Evolutionary conservation across 1,140 invertebrate species (phyloP).

Genomic region (Chionoecetes opilio): DNA sequence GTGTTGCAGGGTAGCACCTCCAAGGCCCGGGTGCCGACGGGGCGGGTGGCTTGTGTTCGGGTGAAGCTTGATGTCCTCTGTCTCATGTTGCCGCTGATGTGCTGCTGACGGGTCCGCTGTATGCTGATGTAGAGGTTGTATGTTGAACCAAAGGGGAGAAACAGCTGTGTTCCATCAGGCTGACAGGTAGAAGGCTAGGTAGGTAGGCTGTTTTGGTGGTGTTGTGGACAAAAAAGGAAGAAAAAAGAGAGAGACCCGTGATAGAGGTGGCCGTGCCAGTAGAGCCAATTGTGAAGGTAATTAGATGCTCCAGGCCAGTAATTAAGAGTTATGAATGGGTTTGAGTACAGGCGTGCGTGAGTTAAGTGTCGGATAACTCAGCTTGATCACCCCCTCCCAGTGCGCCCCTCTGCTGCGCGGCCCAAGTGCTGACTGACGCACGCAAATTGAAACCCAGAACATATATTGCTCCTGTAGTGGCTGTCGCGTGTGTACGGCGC

Average conservation of each 20-base stretch:
- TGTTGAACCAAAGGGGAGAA: background rate
- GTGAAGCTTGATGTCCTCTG: background rate
- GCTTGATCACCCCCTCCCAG: conserved; percentile 35
- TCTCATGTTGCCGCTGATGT: background rate
- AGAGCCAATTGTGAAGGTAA: conserved; percentile 54
- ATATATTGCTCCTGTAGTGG: background rate
- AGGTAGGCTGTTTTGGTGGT: background rate
- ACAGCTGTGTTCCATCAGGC: background rate
- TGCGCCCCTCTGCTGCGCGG: conserved; percentile 20
- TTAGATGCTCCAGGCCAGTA: conserved; percentile 45
- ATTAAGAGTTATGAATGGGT: conserved; percentile 62
- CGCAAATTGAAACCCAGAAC: conserved; percentile 34
- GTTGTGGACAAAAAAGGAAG: background rate
- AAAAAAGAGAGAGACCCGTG: conserved; percentile 36
- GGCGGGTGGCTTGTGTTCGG: background rate
- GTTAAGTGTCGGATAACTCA: conserved; percentile 59
- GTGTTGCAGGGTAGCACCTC: background rate
- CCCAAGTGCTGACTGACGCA: conserved; percentile 21
- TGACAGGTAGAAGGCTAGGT: background rate
- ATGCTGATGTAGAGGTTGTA: background rate
- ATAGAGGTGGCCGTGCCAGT: background rate
- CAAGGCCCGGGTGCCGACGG: background rate
- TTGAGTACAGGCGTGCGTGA: conserved; percentile 54
- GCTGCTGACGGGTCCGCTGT: background rate
- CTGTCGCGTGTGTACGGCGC: background rate